Conservation (phyloP, 2,888 invertebrate species). For the Tricholauxania praeusta region DNA sequence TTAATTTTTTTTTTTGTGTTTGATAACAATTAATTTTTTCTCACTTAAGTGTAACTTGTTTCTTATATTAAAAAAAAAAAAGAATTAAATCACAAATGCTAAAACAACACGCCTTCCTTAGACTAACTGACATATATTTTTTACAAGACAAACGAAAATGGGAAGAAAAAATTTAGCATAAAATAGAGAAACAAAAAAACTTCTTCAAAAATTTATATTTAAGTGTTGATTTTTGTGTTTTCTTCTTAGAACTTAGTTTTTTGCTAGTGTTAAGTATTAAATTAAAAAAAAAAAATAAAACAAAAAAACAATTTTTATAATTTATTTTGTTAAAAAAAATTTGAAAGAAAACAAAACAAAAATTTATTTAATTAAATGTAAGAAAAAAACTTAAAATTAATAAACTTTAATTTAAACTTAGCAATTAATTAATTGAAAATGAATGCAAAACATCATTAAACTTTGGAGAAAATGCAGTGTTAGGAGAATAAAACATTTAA, state of each 20-base stretch:
- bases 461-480: constrained; percentile 34
- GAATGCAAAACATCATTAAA: constrained; percentile 21
- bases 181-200: background rate
- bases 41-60: too few relatives aligned
- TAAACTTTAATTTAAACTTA: constrained; percentile 47
- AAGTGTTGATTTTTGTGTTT: constrained; percentile 32
- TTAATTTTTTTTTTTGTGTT: background rate
- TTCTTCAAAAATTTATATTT: constrained; percentile 8
- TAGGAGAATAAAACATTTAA: constrained; percentile 38
- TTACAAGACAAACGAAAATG: constrained; percentile 12
- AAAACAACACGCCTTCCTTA: constrained; percentile 1
- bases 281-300: constrained; percentile 10
- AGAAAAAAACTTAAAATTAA: constrained; percentile 43
- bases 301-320: constrained; percentile 29
- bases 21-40: background rate
- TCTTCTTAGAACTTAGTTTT: constrained; percentile 12
- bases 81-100: background rate
- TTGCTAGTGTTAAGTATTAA: constrained; percentile 6
- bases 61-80: background rate
- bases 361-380: constrained; percentile 34
- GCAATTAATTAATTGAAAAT: constrained; percentile 43
- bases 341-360: constrained; percentile 38
- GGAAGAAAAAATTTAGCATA: background rate
- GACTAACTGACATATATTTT: constrained; percentile 2
- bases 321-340: constrained; percentile 29